phyloP scores from a whole-genome alignment of 2,888 invertebrate genomes.

The Apantesis nais region DNA sequence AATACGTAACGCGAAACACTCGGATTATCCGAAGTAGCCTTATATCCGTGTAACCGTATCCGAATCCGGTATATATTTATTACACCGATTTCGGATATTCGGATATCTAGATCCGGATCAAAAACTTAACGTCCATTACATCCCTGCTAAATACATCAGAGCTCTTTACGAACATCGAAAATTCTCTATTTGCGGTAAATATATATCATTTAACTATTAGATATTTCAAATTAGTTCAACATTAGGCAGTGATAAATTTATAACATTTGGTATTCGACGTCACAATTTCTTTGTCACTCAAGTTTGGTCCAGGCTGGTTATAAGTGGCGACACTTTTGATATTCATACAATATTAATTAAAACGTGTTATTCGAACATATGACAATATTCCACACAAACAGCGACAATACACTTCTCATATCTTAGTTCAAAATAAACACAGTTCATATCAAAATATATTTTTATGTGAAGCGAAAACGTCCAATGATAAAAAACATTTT shows the following conservation, averaged over 20 bases:
- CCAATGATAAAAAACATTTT: slow-evolving; percentile 60
- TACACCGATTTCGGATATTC: too few species aligned
- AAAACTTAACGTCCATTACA: not conserved
- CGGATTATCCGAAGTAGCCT: not conserved
- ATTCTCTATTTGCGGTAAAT: slow-evolving; percentile 29
- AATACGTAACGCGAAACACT: not conserved
- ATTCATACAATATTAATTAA: slow-evolving; percentile 38
- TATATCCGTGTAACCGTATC: not conserved
- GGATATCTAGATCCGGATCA: not conserved
- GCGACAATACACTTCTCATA: slow-evolving; percentile 51
- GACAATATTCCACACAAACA: slow-evolving; percentile 45
- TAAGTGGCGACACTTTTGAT: slow-evolving; percentile 46
- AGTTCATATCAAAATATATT: slow-evolving; percentile 79
- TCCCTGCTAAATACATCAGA: slow-evolving; percentile 39
- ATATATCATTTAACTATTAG: slow-evolving; percentile 58
- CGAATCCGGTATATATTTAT: not conserved
- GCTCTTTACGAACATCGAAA: slow-evolving; percentile 16
- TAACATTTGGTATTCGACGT: slow-evolving; percentile 55
- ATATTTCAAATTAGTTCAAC: slow-evolving; percentile 46
- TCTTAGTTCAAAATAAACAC: slow-evolving; percentile 63
- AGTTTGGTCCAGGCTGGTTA: slow-evolving; percentile 69
- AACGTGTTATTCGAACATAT: slow-evolving; percentile 41
- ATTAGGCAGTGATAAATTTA: slow-evolving; percentile 61
- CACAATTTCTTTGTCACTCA: slow-evolving; percentile 38
- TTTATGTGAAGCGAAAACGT: slow-evolving; percentile 66